Base-by-base conservation (phyloP, 1,140 invertebrate species). In the Pogonognathellus flavescens region DNA sequence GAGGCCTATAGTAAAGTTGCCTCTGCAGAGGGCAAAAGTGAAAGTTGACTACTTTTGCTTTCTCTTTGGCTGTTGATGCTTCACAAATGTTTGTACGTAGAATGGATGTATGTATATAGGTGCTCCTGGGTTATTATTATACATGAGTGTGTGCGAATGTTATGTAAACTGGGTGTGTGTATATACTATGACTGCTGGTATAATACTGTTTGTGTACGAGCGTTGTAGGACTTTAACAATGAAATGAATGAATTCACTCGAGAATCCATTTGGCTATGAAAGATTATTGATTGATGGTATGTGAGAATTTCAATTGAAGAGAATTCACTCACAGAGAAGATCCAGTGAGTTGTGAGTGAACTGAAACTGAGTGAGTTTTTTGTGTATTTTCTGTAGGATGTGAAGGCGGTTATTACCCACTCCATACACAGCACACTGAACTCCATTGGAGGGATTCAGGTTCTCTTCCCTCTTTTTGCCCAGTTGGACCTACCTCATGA, bases 341-440 rank as follows among this genome's bases (percentile, higher is more conserved):
- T 41, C 31, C 31, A 41, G 2, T 41, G 31, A 41, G 31, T 41
- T n/a, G n/a, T n/a, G n/a, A n/a, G n/a, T n/a, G n/a, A n/a, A n/a
- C n/a, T n/a, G n/a, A n/a, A n/a, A 11, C 53, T 83, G 53, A 72
- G 70, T 13, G 20, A 66, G 22, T 76, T 41, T 76, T 86, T 49
- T 59, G 49, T 57, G n/a, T 84, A 8, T 76, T 76, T 25, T 82
- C 20, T 86, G 80, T 18, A 99, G 97, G 97, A 99, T 90, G 98
- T 99, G 86, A 99, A 99, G 93, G 97, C 99, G 87, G 97, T 99
- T 86, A 96, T 98, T 89, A 99, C 98, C 84, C 96, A 99, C 92
- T 99, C 98, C 88, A 99, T 99, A 91, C 97, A 99, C 92, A 98
- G 96, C 92, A 99, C 98, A 8, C 93, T 99, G 87, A 99, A 99